Conservation (phyloP, 2,888 invertebrate genomes). For the Shargacucullia verbasci region DNA sequence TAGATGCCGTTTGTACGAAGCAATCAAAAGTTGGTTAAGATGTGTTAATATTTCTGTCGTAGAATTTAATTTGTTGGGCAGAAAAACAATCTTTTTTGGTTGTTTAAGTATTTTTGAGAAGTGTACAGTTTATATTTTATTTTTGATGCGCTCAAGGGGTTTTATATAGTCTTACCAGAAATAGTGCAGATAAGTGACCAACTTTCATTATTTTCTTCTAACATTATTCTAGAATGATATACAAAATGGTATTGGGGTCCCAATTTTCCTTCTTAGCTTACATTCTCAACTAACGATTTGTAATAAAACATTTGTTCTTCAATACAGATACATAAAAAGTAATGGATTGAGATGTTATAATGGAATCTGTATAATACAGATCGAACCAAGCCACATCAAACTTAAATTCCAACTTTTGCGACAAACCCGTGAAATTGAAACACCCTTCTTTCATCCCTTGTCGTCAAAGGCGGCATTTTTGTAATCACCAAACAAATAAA, state of each 20-base stretch:
- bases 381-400: conserved; percentile 33
- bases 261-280: too few species aligned
- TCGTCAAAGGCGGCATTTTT: conserved; percentile 53
- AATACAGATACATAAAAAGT: not conserved
- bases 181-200: too few species aligned
- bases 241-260: too few species aligned
- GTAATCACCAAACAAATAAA: conserved; percentile 58
- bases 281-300: too few species aligned
- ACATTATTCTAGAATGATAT: too few species aligned
- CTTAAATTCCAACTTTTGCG: conserved; percentile 43
- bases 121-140: not conserved
- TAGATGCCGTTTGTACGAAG: conserved; percentile 17
- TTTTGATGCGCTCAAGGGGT: not conserved
- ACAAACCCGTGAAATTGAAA: conserved; percentile 43
- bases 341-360: not conserved
- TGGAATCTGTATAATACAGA: not conserved
- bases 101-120: not conserved
- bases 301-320: not conserved
- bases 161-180: not conserved
- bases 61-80: conserved; percentile 26
- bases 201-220: too few species aligned
- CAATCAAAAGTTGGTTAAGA: conserved; percentile 16
- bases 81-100: not conserved
- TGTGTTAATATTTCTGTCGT: conserved; percentile 9
- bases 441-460: conserved; percentile 43